A percentile compares a stretch with the other conserved stretches of the same genome.
phyloP scores from a whole-genome alignment of 2,797 vertebrate species.

The Sebastes hopkinsi region DNA sequence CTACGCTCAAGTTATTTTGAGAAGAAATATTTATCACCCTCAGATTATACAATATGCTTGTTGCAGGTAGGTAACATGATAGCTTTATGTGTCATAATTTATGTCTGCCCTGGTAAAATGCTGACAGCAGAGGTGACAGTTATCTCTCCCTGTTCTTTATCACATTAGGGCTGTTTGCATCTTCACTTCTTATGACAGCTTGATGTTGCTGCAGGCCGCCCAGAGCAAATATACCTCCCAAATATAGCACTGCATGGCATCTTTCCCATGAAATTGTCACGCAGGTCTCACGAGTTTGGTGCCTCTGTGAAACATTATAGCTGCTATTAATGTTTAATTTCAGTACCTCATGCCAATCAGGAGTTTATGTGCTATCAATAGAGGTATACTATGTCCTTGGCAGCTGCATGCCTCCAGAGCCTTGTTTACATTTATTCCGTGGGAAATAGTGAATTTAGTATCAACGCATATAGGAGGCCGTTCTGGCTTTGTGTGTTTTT shows the following conservation, averaged over 20 bases:
- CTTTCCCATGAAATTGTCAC: conserved; percentile 57
- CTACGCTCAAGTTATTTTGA: neutral
- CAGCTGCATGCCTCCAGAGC: neutral
- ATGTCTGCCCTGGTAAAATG: conserved; percentile 41
- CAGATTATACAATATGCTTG: conserved; percentile 20
- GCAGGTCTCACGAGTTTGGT: conserved; percentile 36
- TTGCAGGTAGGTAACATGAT: neutral
- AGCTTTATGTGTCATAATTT: conserved; percentile 58
- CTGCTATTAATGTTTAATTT: conserved; percentile 40
- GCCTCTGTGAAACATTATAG: conserved; percentile 30
- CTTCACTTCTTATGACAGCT: conserved; percentile 56
- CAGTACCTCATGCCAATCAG: conserved; percentile 46
- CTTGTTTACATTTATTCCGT: conserved; percentile 37
- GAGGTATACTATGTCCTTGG: conserved; percentile 1
- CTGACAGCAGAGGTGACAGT: conserved; percentile 12
- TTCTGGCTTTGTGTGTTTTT: neutral
- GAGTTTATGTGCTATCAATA: conserved; percentile 18
- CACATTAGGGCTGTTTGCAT: conserved; percentile 39
- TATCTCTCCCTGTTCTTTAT: conserved; percentile 47
- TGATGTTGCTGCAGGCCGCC: conserved; percentile 38
- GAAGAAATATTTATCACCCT: conserved; percentile 40
- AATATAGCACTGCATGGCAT: conserved; percentile 25
- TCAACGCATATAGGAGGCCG: neutral
- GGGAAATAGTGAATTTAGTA: conserved; percentile 44
- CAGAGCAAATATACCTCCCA: conserved; percentile 55